These are phyloP conservation scores for Mormyrus lacerda DNA, from an alignment of 2,113 vertebrate genomes.

Conservation along the genomic window DNA sequence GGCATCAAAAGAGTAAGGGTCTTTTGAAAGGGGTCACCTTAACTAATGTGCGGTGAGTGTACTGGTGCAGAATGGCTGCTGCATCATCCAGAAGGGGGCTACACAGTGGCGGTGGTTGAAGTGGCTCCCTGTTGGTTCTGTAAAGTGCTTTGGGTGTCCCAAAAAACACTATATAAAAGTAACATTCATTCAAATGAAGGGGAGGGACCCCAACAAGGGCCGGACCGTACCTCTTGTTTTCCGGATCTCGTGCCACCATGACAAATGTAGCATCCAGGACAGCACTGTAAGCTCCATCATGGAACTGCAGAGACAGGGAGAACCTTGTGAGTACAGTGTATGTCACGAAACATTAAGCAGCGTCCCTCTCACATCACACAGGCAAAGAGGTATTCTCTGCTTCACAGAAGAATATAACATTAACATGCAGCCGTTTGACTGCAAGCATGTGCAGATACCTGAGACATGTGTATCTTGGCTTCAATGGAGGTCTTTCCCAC, in stretches of 20 bases:
- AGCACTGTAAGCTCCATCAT: conserved; percentile 65
- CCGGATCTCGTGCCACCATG: conserved; percentile 92
- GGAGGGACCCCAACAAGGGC: neutral
- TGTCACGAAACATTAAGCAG: neutral
- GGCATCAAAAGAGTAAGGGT: neutral
- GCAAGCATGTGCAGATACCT: conserved; percentile 56
- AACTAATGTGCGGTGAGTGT: neutral
- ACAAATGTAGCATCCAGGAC: conserved; percentile 92
- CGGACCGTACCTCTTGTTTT: conserved; percentile 79
- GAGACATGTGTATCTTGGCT: conserved; percentile 93
- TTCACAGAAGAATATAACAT: neutral
- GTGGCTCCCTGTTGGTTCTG: neutral
- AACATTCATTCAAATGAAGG: neutral
- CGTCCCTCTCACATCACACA: neutral
- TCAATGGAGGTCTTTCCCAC: conserved; percentile 93
- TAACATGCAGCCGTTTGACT: neutral
- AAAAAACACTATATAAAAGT: neutral
- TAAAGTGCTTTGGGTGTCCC: neutral
- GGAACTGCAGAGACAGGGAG: conserved; percentile 43
- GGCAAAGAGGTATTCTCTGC: neutral
- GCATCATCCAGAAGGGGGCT: neutral
- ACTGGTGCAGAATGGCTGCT: neutral
- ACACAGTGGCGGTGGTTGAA: neutral
- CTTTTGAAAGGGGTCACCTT: too few relatives aligned
- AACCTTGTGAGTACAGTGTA: neutral